phyloP scores from a whole-genome alignment of 2,888 invertebrate species.

The Abscondita cerata region DNA sequence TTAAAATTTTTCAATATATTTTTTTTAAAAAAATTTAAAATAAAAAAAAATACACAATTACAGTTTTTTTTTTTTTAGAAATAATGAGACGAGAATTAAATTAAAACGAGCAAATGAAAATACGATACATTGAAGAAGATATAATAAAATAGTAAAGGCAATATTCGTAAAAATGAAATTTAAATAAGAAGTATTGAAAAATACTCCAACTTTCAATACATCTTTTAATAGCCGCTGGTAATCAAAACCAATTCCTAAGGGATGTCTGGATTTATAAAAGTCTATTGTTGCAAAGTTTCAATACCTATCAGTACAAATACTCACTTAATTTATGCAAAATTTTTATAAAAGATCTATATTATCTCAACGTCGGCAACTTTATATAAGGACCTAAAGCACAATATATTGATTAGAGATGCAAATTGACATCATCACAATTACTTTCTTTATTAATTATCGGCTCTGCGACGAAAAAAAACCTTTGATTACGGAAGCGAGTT shows the following conservation, averaged over 20 bases:
- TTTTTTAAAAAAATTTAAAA: neutral
- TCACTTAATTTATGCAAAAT: slow-evolving; percentile 23
- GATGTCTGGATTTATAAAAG: slow-evolving; percentile 25
- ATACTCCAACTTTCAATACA: slow-evolving; percentile 8
- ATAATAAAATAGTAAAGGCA: neutral
- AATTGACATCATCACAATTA: slow-evolving; percentile 20
- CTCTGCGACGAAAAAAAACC: neutral
- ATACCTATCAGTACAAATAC: slow-evolving; percentile 27
- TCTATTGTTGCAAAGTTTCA: slow-evolving; percentile 25
- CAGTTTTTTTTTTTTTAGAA: neutral
- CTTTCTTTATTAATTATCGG: slow-evolving; percentile 17
- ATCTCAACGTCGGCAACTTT: slow-evolving; percentile 3
- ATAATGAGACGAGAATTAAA: slow-evolving; percentile 6
- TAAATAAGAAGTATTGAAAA: slow-evolving; percentile 3
- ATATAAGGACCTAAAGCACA: slow-evolving; percentile 11
- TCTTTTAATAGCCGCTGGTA: slow-evolving; percentile 14
- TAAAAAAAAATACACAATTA: slow-evolving; percentile 7
- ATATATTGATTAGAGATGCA: slow-evolving; percentile 16
- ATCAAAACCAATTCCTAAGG: slow-evolving; percentile 20
- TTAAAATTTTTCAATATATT: neutral
- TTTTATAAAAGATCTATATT: neutral
- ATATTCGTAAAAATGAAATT: neutral
- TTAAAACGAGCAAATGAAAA: neutral
- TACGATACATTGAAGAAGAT: neutral
- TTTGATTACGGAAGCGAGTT: too few species aligned